Evolutionary conservation across 2,888 invertebrate genomes (phyloP).

Genomic region (Archips crataeganus): DNA sequence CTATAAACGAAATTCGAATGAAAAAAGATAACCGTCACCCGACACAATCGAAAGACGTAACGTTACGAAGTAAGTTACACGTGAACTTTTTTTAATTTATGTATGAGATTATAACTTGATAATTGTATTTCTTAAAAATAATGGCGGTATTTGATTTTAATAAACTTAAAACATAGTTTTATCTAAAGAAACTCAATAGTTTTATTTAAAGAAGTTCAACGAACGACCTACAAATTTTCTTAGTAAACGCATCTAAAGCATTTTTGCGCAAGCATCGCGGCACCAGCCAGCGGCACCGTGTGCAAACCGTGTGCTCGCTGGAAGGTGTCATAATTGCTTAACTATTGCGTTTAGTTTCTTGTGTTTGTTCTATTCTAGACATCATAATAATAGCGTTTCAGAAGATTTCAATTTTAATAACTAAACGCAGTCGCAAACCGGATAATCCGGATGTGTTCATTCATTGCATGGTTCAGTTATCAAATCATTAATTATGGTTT

Average conservation of each 20-base stretch:
- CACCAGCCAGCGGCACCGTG: too few relatives aligned
- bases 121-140: too few relatives aligned
- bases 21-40: constrained; percentile 36
- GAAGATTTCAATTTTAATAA: not conserved
- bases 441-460: constrained; percentile 13
- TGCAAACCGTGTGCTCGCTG: too few relatives aligned
- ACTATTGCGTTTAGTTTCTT: constrained; percentile 4
- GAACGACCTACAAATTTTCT: not conserved
- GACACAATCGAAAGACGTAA: constrained; percentile 17
- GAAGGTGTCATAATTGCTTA: too few relatives aligned
- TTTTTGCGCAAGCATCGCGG: not conserved
- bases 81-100: not conserved
- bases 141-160: not conserved
- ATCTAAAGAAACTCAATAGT: too few relatives aligned
- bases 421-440: constrained; percentile 18
- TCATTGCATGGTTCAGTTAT: not conserved
- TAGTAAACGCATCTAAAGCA: not conserved
- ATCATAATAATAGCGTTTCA: not conserved
- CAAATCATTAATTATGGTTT: not conserved
- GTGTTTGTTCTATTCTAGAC: not conserved
- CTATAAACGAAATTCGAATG: constrained; percentile 33
- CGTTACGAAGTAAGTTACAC: constrained; percentile 13
- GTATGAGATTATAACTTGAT: not conserved
- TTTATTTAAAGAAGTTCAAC: too few relatives aligned
- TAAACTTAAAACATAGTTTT: too few relatives aligned